Base-by-base conservation (phyloP, 2,797 vertebrate genomes). In the Microctenopoma steveboyesi region DNA sequence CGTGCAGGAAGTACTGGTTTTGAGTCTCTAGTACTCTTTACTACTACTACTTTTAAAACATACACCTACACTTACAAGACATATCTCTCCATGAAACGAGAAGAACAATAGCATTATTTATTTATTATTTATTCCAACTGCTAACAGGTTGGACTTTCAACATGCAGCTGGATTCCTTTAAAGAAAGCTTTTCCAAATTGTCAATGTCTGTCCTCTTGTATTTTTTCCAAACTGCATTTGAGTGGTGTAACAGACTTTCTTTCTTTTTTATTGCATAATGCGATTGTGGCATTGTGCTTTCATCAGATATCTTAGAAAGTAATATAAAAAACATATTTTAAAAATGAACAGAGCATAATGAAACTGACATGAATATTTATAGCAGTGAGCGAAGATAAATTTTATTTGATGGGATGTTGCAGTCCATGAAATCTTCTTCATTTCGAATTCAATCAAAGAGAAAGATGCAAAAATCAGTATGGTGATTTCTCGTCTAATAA, bases 41-140 rank as follows among this genome's bases (percentile, higher is more conserved):
- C 18, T 18, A 18, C 18, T 18, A 18, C 18, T 18, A 18, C 18
- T 37, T 72, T 63, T 49, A 9, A 66, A 47, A 28, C 16, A 14
- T 40, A 9, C 3, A 25, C 18, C 22, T 47, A 11, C 13, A 33
- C 46, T 73, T 64, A 63, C n/a, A 27, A 62, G 68, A 69, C 45
- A 60, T 30, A 18, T 51, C 46, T 30, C 49, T 43, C 14, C 30
- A 46, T 46, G 13, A 43, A 53, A 13, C 9, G 33, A 28, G 14
- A 47, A 27, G 22, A 30, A 37, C 11, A 33, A 52, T 16, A 51
- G 37, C 45, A 18, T 18, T 18, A 18, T 18, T 18, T 18, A 18
- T 18, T 8, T 37, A 14, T n/a, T 40, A 83, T 79, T 74, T 80
- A 81, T 79, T 57, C 43, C 40, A 55, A 62, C 10, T 53, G 8